Base-by-base conservation (phyloP, 2,888 invertebrate genomes). In the Ethmia dodecea region DNA sequence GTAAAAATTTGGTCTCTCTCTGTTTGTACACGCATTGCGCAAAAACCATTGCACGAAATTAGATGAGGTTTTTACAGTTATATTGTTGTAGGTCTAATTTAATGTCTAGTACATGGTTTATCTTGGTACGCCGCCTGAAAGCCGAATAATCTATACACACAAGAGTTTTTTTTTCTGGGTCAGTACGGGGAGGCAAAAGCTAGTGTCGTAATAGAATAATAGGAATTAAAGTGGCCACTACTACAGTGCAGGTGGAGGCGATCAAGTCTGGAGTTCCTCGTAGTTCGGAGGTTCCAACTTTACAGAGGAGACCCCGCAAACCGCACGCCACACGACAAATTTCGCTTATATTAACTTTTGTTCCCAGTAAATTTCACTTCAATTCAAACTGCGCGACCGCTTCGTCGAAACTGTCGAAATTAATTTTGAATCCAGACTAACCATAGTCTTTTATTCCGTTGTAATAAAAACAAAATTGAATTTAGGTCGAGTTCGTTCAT, bases 341-440 rank as follows among this genome's bases (percentile, higher is more conserved):
- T 81, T 77, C 66, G 76, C 74, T 80, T 80, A 76, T 79, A 80
- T 83, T 80, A 83, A 81, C 79, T 83, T 83, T 79, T 80, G 72
- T 69, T 70, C 60, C 48, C 65, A 75, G 74, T 79, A 71, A 77
- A 80, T 78, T 81, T 77, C 71, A 68, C 72, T 74, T 67, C 64
- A 63, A 65, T 10, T 4, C 15, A n/a, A n/a, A 5, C 24, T 65
- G 72, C 52, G 65, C 70, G 71, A 70, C 74, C 76, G 72, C 61
- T 75, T 76, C 77, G 76, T 79, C 71, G 68, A 64, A 75, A 81
- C 76, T 74, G 71, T 65, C 56, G 69, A 81, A 83, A 76, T 83
- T 80, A 80, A 81, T 80, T 69, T 53, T 53, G 53, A 51, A 44
- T 49, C 43, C 38, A 49, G 40, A 53, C 42, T 34, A 41, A 46